phyloP scores from a whole-genome alignment of 2,113 vertebrate genomes.

The Peromyscus polionotus region DNA sequence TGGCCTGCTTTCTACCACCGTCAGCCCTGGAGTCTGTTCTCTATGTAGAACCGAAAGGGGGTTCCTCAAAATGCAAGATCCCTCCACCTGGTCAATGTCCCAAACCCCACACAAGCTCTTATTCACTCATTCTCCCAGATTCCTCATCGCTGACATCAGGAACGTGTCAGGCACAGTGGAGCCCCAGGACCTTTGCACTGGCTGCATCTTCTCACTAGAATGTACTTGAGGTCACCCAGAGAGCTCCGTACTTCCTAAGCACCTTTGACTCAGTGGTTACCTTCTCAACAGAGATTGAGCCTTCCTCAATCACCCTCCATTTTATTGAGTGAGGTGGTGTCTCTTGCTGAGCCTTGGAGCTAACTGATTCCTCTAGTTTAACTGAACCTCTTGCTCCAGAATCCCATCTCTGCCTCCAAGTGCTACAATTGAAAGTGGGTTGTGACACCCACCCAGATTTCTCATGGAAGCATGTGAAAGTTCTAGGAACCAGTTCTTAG shows the following conservation, averaged over 20 bases:
- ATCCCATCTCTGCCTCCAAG: neutral
- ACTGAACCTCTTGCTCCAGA: neutral
- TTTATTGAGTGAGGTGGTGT: neutral
- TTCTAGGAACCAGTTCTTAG: neutral
- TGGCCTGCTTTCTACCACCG: neutral
- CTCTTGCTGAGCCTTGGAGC: neutral
- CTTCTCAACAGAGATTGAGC: neutral
- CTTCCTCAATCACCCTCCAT: neutral
- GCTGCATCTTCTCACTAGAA: neutral
- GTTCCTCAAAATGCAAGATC: neutral
- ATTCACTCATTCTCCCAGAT: neutral
- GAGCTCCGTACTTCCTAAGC: too few relatives aligned
- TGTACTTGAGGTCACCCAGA: neutral
- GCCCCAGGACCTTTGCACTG: neutral
- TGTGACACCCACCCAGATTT: neutral
- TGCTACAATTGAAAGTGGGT: neutral
- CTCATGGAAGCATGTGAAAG: neutral
- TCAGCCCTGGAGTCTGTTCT: neutral
- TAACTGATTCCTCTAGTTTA: neutral
- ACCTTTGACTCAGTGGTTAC: neutral
- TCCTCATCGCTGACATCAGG: too few relatives aligned
- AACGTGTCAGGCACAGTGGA: accelerated
- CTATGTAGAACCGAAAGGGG: too few relatives aligned
- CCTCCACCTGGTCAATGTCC: neutral
- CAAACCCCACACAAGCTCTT: neutral